phyloP scores from a whole-genome alignment of 2,888 invertebrate genomes.

The Lamellibrachia satsuma region DNA sequence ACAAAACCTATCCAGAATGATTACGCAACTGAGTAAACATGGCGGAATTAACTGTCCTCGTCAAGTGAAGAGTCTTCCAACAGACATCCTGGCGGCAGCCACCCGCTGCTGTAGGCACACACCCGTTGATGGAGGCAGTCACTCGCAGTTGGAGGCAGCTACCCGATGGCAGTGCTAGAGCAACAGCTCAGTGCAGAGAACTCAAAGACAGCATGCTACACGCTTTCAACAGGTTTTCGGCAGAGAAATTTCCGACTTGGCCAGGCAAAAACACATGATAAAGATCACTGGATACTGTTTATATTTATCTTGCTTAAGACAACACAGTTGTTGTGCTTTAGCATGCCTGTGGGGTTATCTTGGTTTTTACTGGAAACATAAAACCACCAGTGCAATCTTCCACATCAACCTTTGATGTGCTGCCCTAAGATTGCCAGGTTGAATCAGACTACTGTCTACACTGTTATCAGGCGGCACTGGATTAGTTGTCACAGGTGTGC shows the following conservation, averaged over 20 bases:
- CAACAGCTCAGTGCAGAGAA: not conserved
- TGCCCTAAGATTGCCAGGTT: not conserved
- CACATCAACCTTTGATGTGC: not conserved
- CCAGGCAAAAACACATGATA: not conserved
- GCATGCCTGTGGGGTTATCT: too few species aligned
- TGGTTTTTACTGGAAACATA: not conserved
- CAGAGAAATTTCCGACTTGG: not conserved
- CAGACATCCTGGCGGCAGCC: not conserved
- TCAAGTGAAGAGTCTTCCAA: not conserved
- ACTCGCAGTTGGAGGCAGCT: not conserved
- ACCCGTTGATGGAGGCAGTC: not conserved
- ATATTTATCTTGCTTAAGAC: not conserved
- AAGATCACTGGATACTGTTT: not conserved
- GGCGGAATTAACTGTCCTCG: not conserved
- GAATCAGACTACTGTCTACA: not conserved
- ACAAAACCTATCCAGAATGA: not conserved
- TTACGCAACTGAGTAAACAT: not conserved
- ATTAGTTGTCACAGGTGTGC: not conserved
- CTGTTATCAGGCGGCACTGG: not conserved
- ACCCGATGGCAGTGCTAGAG: not conserved
- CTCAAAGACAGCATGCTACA: not conserved
- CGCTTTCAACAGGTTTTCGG: not conserved
- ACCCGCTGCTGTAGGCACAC: not conserved
- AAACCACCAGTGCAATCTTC: not conserved
- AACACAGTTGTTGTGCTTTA: not conserved